Evolutionary conservation across 2,888 invertebrate genomes (phyloP), one percentile per base, ranked within the genome.

Genomic region (Hybos culiciformis): DNA sequence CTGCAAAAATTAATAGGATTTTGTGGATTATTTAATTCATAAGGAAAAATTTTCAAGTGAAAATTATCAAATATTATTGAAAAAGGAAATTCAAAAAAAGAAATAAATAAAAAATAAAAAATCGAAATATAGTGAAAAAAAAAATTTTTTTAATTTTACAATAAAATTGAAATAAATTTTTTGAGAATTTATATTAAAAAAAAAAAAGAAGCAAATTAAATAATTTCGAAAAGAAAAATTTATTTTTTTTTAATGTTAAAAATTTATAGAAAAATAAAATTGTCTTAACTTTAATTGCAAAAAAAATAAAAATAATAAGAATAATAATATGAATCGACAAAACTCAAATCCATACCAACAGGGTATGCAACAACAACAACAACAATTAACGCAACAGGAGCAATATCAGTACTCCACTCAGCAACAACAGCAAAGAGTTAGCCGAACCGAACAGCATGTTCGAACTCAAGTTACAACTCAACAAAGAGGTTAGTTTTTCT

Each of bases 371-470:
- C 70, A 71, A 58, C 74, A 72, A 62, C 62, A 61, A 36, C 68
- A 67, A 53, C 71, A 73, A 57, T 70, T 70, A 56, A 63, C 60
- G 47, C 66, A 66, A 51, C 71, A 74, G n/a, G n/a, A n/a, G 60
- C 71, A 72, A 60, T 60, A 70, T 66, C 49, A 70, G 66, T 51
- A 70, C 55, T 69, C 66, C 52, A 70, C 70, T 46, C 63, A 63
- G 48, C 66, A 66, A 52, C 70, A 68, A 53, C 72, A 75, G 62
- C 73, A 73, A 62, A 70, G 72, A 63, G 72, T 75, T 60, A 75
- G 74, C 63, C 71, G 78, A 63, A 81, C 80, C 55, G 83, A 84
- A 70, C 81, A 81, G 67, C 82, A 80, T 66, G 77, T 80, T 69
- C 80, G 81, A 56, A 73, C 81, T 61, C 83, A 85, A 70, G 74